A percentile compares a stretch with the other conserved stretches of the same genome.
Evolutionary conservation across 2,113 vertebrate genomes (phyloP).

Genomic region (Ageneiosus marmoratus): DNA sequence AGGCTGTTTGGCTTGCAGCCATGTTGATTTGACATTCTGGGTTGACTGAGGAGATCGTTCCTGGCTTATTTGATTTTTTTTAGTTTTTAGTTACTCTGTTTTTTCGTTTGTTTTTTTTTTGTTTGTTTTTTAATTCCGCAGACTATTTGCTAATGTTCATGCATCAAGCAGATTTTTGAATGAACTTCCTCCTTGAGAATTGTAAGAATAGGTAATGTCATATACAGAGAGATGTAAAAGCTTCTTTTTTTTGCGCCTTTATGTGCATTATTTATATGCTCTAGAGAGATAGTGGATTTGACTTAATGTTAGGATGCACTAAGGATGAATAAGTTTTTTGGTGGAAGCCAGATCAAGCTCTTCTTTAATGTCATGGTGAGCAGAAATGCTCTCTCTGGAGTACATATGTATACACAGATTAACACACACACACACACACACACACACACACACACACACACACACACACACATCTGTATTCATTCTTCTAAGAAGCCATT

Average conservation of each 20-base stretch:
- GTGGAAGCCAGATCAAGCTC: neutral
- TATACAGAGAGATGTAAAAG: slow-evolving; percentile 54
- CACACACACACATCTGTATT: slow-evolving; percentile 60
- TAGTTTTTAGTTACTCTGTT: too few relatives aligned
- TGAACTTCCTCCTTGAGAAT: neutral
- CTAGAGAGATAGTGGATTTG: neutral
- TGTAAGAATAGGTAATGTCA: neutral
- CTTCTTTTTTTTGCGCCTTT: slow-evolving; percentile 44
- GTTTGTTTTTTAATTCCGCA: too few relatives aligned
- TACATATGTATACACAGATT: slow-evolving; percentile 12
- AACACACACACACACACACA: slow-evolving; percentile 29
- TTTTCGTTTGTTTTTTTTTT: too few relatives aligned
- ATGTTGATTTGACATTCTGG: too few relatives aligned
- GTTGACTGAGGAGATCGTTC: too few relatives aligned
- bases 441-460: slow-evolving; percentile 30
- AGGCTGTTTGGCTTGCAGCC: too few relatives aligned
- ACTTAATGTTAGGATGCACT: slow-evolving; percentile 22
- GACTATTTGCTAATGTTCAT: neutral
- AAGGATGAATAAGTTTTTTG: slow-evolving; percentile 5
- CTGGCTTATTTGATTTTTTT: too few relatives aligned
- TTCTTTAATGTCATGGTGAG: slow-evolving; percentile 43
- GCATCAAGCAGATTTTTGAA: slow-evolving; percentile 10
- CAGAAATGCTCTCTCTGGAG: slow-evolving; percentile 13
- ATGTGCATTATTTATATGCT: slow-evolving; percentile 64
- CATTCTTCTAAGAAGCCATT: slow-evolving; percentile 72